Evolutionary conservation across 2,888 invertebrate species (phyloP), one percentile per base, ranked within the genome.

Genomic region (Synergus japonicus): DNA sequence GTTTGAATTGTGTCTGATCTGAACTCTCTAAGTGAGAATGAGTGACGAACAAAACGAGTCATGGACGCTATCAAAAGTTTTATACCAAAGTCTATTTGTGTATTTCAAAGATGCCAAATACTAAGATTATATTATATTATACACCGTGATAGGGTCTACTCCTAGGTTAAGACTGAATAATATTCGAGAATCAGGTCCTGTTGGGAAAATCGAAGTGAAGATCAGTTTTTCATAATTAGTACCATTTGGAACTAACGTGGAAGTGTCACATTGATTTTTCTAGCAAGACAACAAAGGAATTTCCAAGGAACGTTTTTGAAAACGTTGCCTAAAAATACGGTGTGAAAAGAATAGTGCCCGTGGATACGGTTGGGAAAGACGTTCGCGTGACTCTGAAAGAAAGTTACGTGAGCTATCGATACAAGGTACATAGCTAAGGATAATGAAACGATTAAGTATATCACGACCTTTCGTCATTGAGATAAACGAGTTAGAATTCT

Each of bases 71-170:
- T 90, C 91, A 91, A 91, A 90, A 91, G 91, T 92, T 92, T 92
- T 91, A 93, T 93, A 94, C 94, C 94, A 94, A 94, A 94, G 94
- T 94, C 94, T 94, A 94, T 94, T 94, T 94, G 94, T 94, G 94
- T 94, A 94, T 93, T 94, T 93, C 93, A 93, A 93, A 93, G 94
- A 94, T 94, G 94, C 94, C 94, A 94, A 94, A 91, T 89, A 89
- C 87, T 91, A 90, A 90, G 86, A 89, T 90, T 91, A 90, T 90
- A 88, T 88, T 88, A 83, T 87, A 85, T 88, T 86, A 81, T 85
- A 85, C 85, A 49, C 37, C 73, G 73, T 73, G 84, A 87, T 88
- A 87, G 85, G 83, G 83, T 87, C 83, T 87, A 88, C 86, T 85
- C 43, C 66, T 73, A 73, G 54, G 37, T 73, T 73, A 73, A 73